Conservation (phyloP, 2,888 invertebrate genomes). For the Tryphoninae sp. region DNA sequence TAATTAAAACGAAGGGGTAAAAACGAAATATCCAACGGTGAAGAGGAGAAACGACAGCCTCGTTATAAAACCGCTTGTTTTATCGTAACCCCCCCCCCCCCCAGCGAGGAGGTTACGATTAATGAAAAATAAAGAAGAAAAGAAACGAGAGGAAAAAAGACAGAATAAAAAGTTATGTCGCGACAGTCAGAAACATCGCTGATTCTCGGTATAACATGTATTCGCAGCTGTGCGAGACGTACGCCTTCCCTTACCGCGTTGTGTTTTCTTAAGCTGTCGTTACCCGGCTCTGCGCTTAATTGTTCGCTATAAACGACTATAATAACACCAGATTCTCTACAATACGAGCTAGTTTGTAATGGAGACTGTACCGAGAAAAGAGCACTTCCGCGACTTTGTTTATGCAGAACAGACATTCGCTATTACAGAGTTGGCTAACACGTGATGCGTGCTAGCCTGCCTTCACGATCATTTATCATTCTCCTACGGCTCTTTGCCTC, state of each 20-base stretch:
- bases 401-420: slow-evolving; percentile 3
- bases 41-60: neutral
- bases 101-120: neutral
- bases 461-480: slow-evolving; percentile 31
- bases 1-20: neutral
- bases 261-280: neutral
- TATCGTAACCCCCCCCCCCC: too few species aligned
- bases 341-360: neutral
- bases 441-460: neutral
- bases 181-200: too few species aligned
- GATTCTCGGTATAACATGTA: too few species aligned
- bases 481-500: slow-evolving; percentile 4
- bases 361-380: neutral
- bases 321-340: neutral
- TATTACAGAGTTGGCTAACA: slow-evolving; percentile 4
- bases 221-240: too few species aligned
- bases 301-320: neutral
- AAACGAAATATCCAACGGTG: neutral
- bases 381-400: slow-evolving; percentile 11
- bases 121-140: neutral
- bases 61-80: neutral
- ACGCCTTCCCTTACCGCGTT: neutral
- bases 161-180: too few species aligned
- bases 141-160: neutral
- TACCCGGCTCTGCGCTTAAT: neutral